These are phyloP conservation scores for Drosophila melanica DNA, from an alignment of 1,140 invertebrate species.

Conservation along the genomic window DNA sequence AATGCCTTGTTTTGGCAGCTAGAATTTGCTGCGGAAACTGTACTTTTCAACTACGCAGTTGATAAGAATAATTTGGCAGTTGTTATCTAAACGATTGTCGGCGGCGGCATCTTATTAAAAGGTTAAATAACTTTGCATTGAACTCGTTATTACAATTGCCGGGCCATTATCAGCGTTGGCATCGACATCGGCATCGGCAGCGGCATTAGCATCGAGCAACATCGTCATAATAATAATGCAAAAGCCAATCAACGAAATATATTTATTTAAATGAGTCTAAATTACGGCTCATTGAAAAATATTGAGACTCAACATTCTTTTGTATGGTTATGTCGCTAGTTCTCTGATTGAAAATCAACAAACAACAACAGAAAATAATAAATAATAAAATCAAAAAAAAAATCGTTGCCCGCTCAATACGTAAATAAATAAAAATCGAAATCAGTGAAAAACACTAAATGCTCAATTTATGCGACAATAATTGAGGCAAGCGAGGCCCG, in stretches of 20 bases:
- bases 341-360: constrained; percentile 76
- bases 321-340: constrained; percentile 17
- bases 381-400: constrained; percentile 26
- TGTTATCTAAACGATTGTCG: constrained; percentile 26
- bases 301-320: constrained; percentile 59
- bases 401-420: constrained; percentile 49
- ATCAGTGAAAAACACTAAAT: constrained; percentile 77
- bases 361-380: constrained; percentile 16
- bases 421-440: constrained; percentile 77
- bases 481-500: constrained; percentile 48
- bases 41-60: constrained; percentile 20
- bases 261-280: constrained; percentile 83
- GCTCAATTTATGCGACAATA: constrained; percentile 82
- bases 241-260: constrained; percentile 80
- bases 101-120: constrained; percentile 66
- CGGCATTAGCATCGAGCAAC: constrained; percentile 25
- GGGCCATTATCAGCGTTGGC: constrained; percentile 32
- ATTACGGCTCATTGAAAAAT: constrained; percentile 82
- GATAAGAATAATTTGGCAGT: constrained; percentile 17
- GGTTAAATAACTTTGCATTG: constrained; percentile 82
- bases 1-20: neutral
- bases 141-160: constrained; percentile 77
- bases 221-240: constrained; percentile 55
- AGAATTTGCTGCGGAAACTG: neutral
- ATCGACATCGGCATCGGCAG: constrained; percentile 25